Evolutionary conservation across 2,888 invertebrate species (phyloP).

Genomic region (Microctonus brassicae): DNA sequence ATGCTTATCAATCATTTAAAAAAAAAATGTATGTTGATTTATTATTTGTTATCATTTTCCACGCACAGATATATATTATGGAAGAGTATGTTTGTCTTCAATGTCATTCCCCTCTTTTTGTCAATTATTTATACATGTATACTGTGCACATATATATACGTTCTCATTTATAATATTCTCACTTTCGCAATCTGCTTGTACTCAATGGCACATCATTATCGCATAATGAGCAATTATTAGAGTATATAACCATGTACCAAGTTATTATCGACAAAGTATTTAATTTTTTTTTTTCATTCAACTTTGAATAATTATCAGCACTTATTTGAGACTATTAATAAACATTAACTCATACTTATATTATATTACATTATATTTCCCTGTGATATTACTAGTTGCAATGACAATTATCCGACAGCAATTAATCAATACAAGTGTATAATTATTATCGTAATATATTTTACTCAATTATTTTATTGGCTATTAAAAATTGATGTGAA

Average conservation of each 20-base stretch:
- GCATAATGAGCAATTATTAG: constrained; percentile 41
- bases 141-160: not conserved
- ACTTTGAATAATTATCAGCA: not conserved
- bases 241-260: constrained; percentile 26
- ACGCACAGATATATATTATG: constrained; percentile 10
- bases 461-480: no score
- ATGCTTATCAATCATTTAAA: not conserved
- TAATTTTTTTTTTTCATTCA: not conserved
- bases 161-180: no score
- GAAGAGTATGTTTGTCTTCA: constrained; percentile 20
- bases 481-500: no score
- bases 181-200: not conserved
- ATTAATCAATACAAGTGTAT: no score
- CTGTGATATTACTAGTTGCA: not conserved
- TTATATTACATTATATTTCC: not conserved
- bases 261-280: constrained; percentile 41
- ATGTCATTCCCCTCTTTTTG: constrained; percentile 5
- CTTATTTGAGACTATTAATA: not conserved
- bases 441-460: no score
- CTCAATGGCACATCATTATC: constrained; percentile 38
- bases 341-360: not conserved
- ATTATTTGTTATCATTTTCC: constrained; percentile 19
- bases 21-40: constrained; percentile 11
- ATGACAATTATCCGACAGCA: not conserved
- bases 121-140: not conserved